A percentile compares a stretch with the other conserved stretches of the same genome.
Evolutionary conservation across 2,797 vertebrate species (phyloP).

Genomic region (Capromys pilorides): DNA sequence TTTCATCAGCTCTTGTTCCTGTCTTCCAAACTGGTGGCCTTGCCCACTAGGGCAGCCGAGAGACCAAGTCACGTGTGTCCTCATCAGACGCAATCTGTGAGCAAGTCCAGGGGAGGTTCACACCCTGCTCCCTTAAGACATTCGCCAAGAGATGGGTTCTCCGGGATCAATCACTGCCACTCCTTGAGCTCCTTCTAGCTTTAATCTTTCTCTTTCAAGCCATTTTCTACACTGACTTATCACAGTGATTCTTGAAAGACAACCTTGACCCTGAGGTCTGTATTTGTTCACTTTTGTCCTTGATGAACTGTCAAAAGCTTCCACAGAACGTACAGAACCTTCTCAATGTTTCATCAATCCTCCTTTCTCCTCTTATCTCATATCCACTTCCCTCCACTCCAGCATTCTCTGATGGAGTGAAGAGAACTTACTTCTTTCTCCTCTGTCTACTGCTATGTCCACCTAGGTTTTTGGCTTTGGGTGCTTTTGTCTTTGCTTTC

Average conservation of each 20-base stretch:
- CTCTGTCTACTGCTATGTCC: background rate
- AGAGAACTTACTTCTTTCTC: background rate
- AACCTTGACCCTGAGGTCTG: background rate
- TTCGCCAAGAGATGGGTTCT: background rate
- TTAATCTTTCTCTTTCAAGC: background rate
- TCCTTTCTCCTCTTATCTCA: background rate
- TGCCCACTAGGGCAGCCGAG: background rate
- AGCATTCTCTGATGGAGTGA: background rate
- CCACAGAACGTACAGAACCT: background rate
- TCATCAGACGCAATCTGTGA: background rate
- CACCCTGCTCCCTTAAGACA: background rate
- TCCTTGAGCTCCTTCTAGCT: background rate
- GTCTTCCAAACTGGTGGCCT: background rate
- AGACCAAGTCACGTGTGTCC: background rate
- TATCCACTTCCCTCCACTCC: fast-evolving
- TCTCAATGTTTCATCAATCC: background rate
- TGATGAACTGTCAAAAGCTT: background rate
- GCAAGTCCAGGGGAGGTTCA: background rate
- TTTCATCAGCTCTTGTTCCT: background rate
- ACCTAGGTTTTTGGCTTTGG: background rate
- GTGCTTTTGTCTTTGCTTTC: background rate
- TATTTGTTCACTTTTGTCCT: background rate
- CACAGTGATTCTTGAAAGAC: background rate
- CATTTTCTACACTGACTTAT: background rate
- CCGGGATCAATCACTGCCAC: background rate